Conservation (phyloP, 2,113 vertebrate genomes). For the Phocoena sinus region DNA sequence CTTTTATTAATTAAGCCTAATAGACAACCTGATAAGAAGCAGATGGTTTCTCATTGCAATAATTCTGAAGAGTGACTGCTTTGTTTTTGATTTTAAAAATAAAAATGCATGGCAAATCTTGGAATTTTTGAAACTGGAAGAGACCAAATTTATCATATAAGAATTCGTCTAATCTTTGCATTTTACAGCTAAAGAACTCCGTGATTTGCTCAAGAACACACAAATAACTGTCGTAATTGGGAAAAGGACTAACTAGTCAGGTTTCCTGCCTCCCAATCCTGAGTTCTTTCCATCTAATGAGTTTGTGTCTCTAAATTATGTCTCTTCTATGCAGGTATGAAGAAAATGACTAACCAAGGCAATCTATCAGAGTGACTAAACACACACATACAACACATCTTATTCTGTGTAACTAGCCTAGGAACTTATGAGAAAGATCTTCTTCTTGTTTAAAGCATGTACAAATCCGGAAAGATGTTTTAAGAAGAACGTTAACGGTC, state of each 20-base stretch:
- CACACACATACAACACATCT: neutral
- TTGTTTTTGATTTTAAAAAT: neutral
- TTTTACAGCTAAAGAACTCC: neutral
- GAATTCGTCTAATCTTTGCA: neutral
- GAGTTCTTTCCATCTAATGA: neutral
- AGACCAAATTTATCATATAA: neutral
- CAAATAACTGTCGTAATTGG: fast-evolving
- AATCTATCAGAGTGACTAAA: neutral
- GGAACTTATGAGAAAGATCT: neutral
- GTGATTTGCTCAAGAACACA: neutral
- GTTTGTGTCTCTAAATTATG: neutral
- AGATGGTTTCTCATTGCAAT: neutral
- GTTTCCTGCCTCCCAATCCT: neutral
- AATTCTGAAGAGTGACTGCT: neutral
- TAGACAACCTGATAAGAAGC: neutral
- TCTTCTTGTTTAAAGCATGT: neutral
- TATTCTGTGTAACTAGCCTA: neutral
- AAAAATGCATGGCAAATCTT: neutral
- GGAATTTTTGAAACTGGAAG: neutral
- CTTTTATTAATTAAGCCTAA: neutral
- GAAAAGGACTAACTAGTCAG: neutral
- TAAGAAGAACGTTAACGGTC: neutral
- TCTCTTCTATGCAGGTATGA: neutral
- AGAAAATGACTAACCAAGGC: neutral
- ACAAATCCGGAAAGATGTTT: neutral